phyloP scores from a whole-genome alignment of 2,113 vertebrate species.

The Myanophis thanlyinensis region DNA sequence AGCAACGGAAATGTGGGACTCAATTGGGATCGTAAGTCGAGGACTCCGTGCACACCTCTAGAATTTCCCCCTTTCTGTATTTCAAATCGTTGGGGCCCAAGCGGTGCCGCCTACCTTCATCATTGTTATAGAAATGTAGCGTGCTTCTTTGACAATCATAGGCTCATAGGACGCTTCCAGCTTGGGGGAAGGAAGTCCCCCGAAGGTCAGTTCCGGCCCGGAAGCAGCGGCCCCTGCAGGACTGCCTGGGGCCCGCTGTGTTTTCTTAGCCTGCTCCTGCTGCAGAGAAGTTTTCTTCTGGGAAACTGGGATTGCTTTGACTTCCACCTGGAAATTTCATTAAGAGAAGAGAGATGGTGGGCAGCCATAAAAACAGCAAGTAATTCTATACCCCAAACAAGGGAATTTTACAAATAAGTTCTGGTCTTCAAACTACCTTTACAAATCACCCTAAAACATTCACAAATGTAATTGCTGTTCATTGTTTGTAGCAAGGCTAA shows the following conservation, averaged over 20 bases:
- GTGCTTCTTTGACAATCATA: conserved; percentile 97
- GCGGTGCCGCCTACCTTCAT: conserved; percentile 88
- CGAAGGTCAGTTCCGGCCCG: conserved; percentile 86
- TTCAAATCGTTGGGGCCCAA: not conserved
- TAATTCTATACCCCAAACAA: not conserved
- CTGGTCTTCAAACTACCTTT: not conserved
- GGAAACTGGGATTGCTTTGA: conserved; percentile 96
- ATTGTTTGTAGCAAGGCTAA: not conserved
- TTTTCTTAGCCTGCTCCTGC: conserved; percentile 86
- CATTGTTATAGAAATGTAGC: conserved; percentile 99
- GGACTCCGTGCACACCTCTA: not conserved
- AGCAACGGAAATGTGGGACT: not conserved
- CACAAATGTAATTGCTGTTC: not conserved
- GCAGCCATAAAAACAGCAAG: not conserved
- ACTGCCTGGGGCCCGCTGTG: conserved; percentile 87
- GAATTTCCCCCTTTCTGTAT: not conserved
- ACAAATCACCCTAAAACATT: not conserved
- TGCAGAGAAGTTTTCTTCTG: conserved; percentile 94
- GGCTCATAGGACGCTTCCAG: conserved; percentile 96
- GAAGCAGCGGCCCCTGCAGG: conserved; percentile 70
- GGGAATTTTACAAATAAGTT: not conserved
- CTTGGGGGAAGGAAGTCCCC: conserved; percentile 92
- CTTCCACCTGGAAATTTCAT: conserved; percentile 83
- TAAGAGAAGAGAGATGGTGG: not conserved
- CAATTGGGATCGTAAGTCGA: not conserved